phyloP scores from a whole-genome alignment of 2,797 vertebrate genomes.

The Ciconia nigra region DNA sequence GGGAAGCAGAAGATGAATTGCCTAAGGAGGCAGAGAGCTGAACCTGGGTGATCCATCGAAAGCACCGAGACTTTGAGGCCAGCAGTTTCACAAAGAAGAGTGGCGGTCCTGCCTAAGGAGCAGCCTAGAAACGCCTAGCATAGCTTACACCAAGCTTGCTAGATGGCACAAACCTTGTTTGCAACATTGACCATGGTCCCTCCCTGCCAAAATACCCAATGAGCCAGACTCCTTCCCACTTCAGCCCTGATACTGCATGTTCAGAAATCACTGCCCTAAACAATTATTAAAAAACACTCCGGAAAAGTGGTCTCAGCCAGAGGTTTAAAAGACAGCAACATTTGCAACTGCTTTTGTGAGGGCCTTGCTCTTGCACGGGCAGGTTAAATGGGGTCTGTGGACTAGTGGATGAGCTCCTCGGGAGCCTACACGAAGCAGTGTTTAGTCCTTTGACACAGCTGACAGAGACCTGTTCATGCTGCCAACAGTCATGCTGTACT shows the following conservation, averaged over 20 bases:
- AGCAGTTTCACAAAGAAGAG: not conserved
- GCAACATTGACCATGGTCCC: not conserved
- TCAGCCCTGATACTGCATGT: not conserved
- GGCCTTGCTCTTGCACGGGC: not conserved
- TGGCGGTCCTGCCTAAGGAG: not conserved
- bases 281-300: not conserved
- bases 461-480: not conserved
- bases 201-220: not conserved
- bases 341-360: not conserved
- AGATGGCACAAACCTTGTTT: not conserved
- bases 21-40: not conserved
- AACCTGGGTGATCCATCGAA: not conserved
- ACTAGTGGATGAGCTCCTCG: not conserved
- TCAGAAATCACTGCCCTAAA: not conserved
- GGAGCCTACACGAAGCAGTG: not conserved
- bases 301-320: not conserved
- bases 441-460: not conserved
- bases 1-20: not conserved
- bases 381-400: not conserved
- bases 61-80: accelerated
- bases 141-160: not conserved
- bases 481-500: not conserved
- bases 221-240: not conserved
- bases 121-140: not conserved
- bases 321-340: not conserved